Conservation (phyloP, 1,140 invertebrate genomes). For the Camponotus pennsylvanicus region DNA sequence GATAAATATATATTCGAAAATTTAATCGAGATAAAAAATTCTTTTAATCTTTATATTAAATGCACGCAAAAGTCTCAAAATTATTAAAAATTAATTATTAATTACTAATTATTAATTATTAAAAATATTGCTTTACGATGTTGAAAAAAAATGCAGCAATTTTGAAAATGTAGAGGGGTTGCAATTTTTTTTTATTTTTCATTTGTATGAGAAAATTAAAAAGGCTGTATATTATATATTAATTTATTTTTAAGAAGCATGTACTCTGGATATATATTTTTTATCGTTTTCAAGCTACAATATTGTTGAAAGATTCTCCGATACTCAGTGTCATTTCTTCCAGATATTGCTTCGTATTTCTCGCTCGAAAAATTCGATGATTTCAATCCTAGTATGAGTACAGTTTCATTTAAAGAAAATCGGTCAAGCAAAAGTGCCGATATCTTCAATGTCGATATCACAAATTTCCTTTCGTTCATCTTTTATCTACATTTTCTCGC, state of each 20-base stretch:
- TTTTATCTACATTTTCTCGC: not conserved
- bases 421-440: conserved; percentile 25
- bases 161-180: not conserved
- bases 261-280: not conserved
- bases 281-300: not conserved
- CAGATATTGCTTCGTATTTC: conserved; percentile 20
- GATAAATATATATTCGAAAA: not conserved
- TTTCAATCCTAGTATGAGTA: conserved; percentile 1
- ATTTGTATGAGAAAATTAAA: no score
- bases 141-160: not conserved
- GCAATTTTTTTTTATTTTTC: no score
- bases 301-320: not conserved
- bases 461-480: not conserved
- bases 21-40: not conserved
- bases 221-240: no score
- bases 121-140: not conserved
- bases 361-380: conserved; percentile 34
- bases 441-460: not conserved
- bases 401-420: conserved; percentile 16
- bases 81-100: not conserved
- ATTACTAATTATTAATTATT: not conserved
- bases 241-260: not conserved
- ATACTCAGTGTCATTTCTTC: conserved; percentile 29
- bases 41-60: not conserved
- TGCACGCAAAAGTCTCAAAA: not conserved